Evolutionary conservation across 1,140 invertebrate species (phyloP), one percentile per base, ranked within the genome.

Genomic region (Eurytemora carolleeae): DNA sequence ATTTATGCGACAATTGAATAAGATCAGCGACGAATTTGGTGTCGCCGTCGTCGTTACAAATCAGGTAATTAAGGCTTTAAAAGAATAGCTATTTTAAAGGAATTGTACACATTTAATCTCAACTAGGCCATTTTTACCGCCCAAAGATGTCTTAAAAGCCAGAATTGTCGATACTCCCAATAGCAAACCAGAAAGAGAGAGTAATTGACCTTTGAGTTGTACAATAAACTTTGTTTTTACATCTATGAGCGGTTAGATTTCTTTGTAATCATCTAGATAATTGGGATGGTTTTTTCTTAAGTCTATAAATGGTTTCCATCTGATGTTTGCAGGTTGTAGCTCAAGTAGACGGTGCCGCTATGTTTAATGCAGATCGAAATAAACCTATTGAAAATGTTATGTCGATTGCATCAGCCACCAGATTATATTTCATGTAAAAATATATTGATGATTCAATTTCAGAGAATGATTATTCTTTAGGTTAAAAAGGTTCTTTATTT

Each of bases 371-470:
- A 1, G 94, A 98, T 73, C 87, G 91, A 0, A 98, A 98, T 69
- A 98, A 98, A 72, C 95, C 96, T 0, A 94, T 98, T 21, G 95
- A 96, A 7, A 87, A 99, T 71, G 98, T 98, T 24, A 86, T 99
- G 70, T 95, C 94, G 1, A 95, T 98, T 75, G 81, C 92, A 0
- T 98, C 94, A 1, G 98, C 95, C 1, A 98, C 96, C 0, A 53
- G 60, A 25, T 25, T 62, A 7, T 62, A 55, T 23, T 53, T 62
- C 19, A 80, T 82, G 78, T 82, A 65, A 62, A 25, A 58, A 31
- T 23, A 63, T 12, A 12, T 1, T 19, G 44, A 18, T 23, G 24
- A 18, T 23, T 19, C 18, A 15, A 12, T 18, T 56, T 52, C 19
- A 56, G 7, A 56, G 7, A 62, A 61, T 61, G n/a, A n/a, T n/a